A percentile compares a stretch with the other conserved stretches of the same genome.
Evolutionary conservation across 2,888 invertebrate species (phyloP).

Genomic region (Geophilus truncorum): DNA sequence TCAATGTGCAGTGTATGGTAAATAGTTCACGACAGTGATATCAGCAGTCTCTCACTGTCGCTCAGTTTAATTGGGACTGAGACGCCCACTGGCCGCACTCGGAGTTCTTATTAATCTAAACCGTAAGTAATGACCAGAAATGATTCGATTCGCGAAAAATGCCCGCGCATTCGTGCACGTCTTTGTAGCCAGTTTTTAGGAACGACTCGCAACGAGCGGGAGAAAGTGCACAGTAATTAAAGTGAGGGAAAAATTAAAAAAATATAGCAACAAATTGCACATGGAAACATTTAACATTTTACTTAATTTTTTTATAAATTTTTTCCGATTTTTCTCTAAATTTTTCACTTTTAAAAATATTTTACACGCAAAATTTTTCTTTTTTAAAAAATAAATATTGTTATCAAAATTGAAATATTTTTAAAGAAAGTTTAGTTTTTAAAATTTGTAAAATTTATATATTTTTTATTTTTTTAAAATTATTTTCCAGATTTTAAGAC

Average conservation of each 20-base stretch:
- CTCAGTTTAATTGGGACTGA: not conserved
- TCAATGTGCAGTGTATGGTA: not conserved
- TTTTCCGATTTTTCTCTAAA: too few relatives aligned
- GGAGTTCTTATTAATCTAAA: not conserved
- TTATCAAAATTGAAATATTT: too few relatives aligned
- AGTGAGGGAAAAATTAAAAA: not conserved
- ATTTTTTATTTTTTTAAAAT: not conserved
- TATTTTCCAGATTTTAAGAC: not conserved
- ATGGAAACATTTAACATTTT: too few relatives aligned
- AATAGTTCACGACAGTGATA: not conserved
- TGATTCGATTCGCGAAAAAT: not conserved
- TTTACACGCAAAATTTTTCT: too few relatives aligned
- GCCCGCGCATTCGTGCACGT: not conserved
- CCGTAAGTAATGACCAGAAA: not conserved
- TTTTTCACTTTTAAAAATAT: too few relatives aligned
- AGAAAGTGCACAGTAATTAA: not conserved
- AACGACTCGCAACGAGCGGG: not conserved
- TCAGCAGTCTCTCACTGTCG: not conserved
- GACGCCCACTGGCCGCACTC: not conserved
- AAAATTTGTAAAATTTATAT: not conserved
- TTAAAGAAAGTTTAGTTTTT: not conserved
- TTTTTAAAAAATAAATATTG: too few relatives aligned
- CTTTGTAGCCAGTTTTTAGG: not conserved
- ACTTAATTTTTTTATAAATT: too few relatives aligned
- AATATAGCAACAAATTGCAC: too few relatives aligned